Base-by-base conservation (phyloP, 2,113 vertebrate genomes). In the Tylochromis polylepis region DNA sequence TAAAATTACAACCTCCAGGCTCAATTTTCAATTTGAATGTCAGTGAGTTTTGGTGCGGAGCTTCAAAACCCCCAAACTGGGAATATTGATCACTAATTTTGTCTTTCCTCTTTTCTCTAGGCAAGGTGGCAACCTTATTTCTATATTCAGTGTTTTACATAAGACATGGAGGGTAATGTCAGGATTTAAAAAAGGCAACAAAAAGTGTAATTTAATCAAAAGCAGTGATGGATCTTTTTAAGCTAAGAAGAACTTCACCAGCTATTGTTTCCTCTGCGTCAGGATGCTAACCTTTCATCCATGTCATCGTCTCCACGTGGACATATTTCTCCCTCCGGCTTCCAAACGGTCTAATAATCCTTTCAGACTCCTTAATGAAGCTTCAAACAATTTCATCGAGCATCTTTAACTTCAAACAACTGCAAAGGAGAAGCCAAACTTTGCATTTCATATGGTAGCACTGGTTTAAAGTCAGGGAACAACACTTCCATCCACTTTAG, bases 1-100 rank as follows among this genome's bases (percentile, higher is more conserved):
- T 60, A 56, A 20, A 81, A 78, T 57, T n/a, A 9, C 49, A 41
- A 86, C 46, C 81, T 83, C 57, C 80, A 31, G 83, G 75, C 90
- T 18, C 27, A 70, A 11, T 75, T 86, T 86, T 86, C 77, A 53
- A 53, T 53, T 77, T 53, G 11, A 67, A 58, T 72, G 34, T 79
- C 53, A 77, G 14, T 7, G 49, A 55, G 51, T 29, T 36, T 2
- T 77, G 27, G 11, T 49, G n/a, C 3, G 14, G 20, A 5, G 20
- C 79, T 65, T 34, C 56, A n/a, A 75, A 81, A 83, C 49, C 72
- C 56, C 60, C 2, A 18, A 43, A 49, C 38, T 56, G 81, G 14
- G 6, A 65, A 29, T 5, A 59, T 1, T 31, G 24, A 83, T 55
- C 6, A 5, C 18, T 72, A 18, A 41, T 58, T 86, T 55, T 18